Percentiles rank a stretch among this genome's conserved stretches.
phyloP scores from a whole-genome alignment of 2,113 vertebrate species.

The Sapayoa aenigma region DNA sequence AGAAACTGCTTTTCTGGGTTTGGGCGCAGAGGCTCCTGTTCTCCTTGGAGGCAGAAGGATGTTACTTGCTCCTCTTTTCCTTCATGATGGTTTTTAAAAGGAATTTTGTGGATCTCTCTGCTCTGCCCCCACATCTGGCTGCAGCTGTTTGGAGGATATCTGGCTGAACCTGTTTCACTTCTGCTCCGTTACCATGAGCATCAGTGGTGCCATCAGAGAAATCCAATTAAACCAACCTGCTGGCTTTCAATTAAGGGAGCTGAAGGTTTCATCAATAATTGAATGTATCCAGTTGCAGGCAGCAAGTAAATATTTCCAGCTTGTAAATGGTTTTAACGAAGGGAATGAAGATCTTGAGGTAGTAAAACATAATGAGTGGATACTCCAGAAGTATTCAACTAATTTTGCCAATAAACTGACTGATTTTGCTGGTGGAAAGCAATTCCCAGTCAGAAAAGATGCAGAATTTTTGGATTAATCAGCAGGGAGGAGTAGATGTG shows the following conservation, averaged over 20 bases:
- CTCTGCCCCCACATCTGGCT: accelerated
- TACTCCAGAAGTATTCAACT: neutral
- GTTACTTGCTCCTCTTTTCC: neutral
- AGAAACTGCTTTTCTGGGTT: neutral
- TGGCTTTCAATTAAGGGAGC: neutral
- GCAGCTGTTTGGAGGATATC: neutral
- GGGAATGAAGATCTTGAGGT: neutral
- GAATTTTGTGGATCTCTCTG: neutral
- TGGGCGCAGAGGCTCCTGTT: neutral
- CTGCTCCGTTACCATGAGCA: accelerated
- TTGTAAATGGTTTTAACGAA: neutral
- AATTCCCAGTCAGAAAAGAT: neutral
- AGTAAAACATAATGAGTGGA: neutral
- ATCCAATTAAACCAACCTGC: neutral
- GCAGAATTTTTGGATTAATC: neutral
- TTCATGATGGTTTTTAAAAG: neutral
- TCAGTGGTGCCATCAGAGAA: neutral
- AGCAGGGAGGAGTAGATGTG: neutral
- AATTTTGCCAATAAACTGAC: neutral
- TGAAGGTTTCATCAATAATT: neutral
- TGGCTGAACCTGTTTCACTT: neutral
- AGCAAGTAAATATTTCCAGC: neutral
- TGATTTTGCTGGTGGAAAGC: neutral
- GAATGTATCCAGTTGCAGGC: neutral
- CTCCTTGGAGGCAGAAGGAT: neutral